Evolutionary conservation across 1,140 invertebrate genomes (phyloP), one percentile per base, ranked within the genome.

Genomic region (Cydia splendana): DNA sequence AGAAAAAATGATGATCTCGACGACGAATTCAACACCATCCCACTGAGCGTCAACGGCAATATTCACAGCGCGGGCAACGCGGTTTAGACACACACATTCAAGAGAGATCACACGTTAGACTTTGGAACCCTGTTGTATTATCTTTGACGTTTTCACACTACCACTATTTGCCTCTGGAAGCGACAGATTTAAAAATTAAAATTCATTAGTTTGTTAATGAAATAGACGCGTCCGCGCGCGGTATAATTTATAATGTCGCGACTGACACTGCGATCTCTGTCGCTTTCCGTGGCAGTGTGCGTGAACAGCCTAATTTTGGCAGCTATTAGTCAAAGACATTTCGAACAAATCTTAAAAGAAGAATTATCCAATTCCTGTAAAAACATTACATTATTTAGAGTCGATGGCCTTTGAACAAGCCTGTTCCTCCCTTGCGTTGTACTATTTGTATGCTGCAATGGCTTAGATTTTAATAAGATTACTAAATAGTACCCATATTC

Each of bases 11-110:
- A 93, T 45, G 91, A 93, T 15, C 67, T 90, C 42, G 91, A 93
- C 13, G 91, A 91, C 34, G 91, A 93, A 76, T 93, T 91, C 83
- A 93, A 91, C 85, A 93, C 91, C 77, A 93, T 92, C 78, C 91
- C 91, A 75, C 83, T 93, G 76, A 91, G 81, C 80, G 85, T 83
- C n/a, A 93, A 93, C 85, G 91, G 91, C 51, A 85, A 85, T 65
- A 81, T 90, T 18, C 90, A 91, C 75, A 90, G 84, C 78, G 89
- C 90, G n/a, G 91, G 91, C n/a, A 92, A 93, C 79, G 91, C 91
- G 34, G 91, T 93, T 74, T 93, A 91, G 79, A 79, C 79, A 69
- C 71, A 65, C 34, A 38, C 65, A 51, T 53, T 42, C 15, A 30
- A 13, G 42, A 75, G 73, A 57, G 79, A 65, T 77, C 81, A 79